Percentiles rank a stretch among this genome's conserved stretches.
Conservation (phyloP, 2,797 vertebrate genomes). For the Caiman crocodilus region DNA sequence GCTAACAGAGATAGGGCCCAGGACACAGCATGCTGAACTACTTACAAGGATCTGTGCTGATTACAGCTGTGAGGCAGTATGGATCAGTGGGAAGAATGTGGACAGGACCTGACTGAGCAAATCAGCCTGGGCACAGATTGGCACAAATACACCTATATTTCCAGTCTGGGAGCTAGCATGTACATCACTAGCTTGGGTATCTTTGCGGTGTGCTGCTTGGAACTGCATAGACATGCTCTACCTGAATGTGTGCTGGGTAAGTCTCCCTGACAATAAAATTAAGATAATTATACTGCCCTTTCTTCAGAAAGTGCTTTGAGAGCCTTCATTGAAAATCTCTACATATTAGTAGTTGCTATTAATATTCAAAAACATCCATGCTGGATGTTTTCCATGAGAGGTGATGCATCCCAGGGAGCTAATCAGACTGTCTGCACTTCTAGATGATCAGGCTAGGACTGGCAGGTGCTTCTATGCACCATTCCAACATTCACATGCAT, state of each 20-base stretch:
- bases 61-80: not conserved
- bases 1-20: not conserved
- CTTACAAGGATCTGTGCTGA: not conserved
- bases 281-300: not conserved
- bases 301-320: not conserved
- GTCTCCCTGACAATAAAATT: not conserved
- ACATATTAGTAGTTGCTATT: not conserved
- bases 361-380: not conserved
- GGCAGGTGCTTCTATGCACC: not conserved
- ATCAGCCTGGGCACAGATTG: no score
- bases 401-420: no score
- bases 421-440: not conserved
- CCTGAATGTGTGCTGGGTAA: not conserved
- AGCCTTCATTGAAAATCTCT: not conserved
- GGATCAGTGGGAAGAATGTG: not conserved
- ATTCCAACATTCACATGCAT: accelerated
- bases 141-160: no score
- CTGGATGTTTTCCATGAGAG: not conserved
- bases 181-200: no score
- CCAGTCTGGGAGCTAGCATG: no score
- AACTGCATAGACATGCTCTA: no score
- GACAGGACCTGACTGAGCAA: not conserved
- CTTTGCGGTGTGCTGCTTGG: no score
- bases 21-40: not conserved
- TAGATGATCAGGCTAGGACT: not conserved